These are phyloP conservation scores for Thera britannica DNA, from an alignment of 2,888 invertebrate genomes.

Conservation along the genomic window DNA sequence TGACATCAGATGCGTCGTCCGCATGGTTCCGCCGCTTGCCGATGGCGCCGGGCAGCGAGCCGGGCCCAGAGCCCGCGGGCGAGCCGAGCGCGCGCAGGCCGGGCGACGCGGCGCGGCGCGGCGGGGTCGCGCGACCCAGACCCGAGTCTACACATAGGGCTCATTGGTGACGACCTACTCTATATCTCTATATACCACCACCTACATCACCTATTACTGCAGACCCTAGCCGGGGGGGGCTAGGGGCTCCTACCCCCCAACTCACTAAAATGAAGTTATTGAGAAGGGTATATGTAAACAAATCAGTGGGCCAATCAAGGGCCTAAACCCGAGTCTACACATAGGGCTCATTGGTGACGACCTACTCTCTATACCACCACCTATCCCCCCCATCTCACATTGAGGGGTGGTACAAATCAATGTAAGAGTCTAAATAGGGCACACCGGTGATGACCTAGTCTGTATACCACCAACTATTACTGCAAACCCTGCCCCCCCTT, in stretches of 20 bases:
- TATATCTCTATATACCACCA: conserved; percentile 23
- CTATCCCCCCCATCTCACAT: too few relatives aligned
- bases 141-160: conserved; percentile 89
- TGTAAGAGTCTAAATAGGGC: conserved; percentile 54
- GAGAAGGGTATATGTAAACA: too few relatives aligned
- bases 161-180: conserved; percentile 22
- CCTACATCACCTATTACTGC: neutral
- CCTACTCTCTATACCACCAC: too few relatives aligned
- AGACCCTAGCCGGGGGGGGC: neutral
- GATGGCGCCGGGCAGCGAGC: conserved; percentile 93
- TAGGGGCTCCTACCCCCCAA: too few relatives aligned
- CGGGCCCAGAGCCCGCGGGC: conserved; percentile 84
- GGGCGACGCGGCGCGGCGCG: conserved; percentile 93
- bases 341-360: too few relatives aligned
- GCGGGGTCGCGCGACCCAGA: conserved; percentile 94
- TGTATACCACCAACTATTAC: neutral
- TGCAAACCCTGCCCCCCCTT: too few relatives aligned
- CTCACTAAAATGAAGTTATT: too few relatives aligned
- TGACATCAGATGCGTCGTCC: conserved; percentile 95
- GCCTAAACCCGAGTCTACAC: conserved; percentile 93
- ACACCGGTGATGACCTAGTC: conserved; percentile 22
- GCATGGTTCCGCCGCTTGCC: conserved; percentile 89
- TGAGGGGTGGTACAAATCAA: too few relatives aligned
- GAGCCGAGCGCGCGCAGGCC: conserved; percentile 93
- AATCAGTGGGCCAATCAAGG: too few relatives aligned